Evolutionary conservation across 2,888 invertebrate species (phyloP).

Genomic region (Carabus problematicus): DNA sequence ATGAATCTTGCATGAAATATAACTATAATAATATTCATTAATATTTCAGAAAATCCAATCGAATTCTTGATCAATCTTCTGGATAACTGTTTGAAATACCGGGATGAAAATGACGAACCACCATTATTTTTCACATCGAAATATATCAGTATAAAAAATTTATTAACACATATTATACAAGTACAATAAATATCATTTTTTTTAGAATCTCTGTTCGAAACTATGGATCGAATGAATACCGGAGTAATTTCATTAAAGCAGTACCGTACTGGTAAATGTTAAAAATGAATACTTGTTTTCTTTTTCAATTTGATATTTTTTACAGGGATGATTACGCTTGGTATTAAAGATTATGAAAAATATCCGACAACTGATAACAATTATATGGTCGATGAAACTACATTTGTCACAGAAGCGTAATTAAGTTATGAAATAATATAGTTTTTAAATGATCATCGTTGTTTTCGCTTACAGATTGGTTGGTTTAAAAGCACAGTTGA

Average conservation of each 20-base stretch:
- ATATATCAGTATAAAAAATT: conserved; percentile 17
- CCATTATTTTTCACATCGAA: conserved; percentile 22
- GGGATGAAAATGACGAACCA: conserved; percentile 1
- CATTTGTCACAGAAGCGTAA: conserved; percentile 28
- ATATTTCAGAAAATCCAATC: conserved; percentile 29
- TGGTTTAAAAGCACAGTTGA: conserved; percentile 7
- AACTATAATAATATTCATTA: not conserved
- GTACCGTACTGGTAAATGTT: conserved; percentile 20
- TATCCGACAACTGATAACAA: not conserved
- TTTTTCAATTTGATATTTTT: not conserved
- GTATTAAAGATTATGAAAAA: conserved; percentile 4
- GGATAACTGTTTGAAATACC: conserved; percentile 21
- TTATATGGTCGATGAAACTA: conserved; percentile 2
- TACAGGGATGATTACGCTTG: conserved; percentile 18
- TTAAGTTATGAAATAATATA: not conserved
- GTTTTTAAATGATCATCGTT: not conserved
- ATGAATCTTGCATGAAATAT: not conserved
- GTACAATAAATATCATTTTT: conserved; percentile 11
- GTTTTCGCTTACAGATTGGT: conserved; percentile 3
- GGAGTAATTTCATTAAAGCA: conserved; percentile 13
- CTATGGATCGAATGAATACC: conserved; percentile 18
- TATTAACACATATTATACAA: not conserved
- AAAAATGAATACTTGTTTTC: not conserved
- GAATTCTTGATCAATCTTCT: conserved; percentile 23
- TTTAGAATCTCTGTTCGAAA: conserved; percentile 16